Conservation (phyloP, 2,113 vertebrate genomes). For the Tinamus guttatus region DNA sequence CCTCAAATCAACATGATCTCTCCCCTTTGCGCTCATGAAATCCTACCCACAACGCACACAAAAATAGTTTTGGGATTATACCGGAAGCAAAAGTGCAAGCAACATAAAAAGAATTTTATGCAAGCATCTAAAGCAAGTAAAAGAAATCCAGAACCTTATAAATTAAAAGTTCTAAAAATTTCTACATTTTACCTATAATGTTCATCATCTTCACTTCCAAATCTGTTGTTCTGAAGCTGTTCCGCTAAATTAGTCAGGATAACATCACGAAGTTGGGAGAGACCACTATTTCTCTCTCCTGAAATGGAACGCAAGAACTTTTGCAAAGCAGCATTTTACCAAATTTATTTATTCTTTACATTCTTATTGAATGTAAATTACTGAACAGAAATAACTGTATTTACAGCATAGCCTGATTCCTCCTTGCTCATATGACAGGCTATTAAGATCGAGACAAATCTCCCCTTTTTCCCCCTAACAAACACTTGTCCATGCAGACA, state of each 20-base stretch:
- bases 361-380: not conserved
- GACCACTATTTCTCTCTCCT: conserved; percentile 94
- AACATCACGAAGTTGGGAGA: conserved; percentile 93
- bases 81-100: not conserved
- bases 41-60: not conserved
- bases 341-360: too few species aligned
- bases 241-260: conserved; percentile 93
- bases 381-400: not conserved
- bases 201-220: conserved; percentile 97
- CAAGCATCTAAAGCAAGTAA: not conserved
- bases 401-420: not conserved
- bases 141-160: not conserved
- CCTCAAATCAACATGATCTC: not conserved
- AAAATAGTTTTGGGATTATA: not conserved
- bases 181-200: conserved; percentile 88
- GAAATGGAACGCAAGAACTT: conserved; percentile 4
- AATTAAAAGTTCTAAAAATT: not conserved
- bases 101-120: not conserved
- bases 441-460: not conserved
- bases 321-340: not conserved
- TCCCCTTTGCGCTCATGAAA: not conserved
- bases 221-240: conserved; percentile 96
- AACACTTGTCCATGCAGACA: rapidly evolving
- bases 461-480: not conserved
- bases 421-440: not conserved